phyloP scores from a whole-genome alignment of 2,888 invertebrate genomes.

The Tortrix viridana region DNA sequence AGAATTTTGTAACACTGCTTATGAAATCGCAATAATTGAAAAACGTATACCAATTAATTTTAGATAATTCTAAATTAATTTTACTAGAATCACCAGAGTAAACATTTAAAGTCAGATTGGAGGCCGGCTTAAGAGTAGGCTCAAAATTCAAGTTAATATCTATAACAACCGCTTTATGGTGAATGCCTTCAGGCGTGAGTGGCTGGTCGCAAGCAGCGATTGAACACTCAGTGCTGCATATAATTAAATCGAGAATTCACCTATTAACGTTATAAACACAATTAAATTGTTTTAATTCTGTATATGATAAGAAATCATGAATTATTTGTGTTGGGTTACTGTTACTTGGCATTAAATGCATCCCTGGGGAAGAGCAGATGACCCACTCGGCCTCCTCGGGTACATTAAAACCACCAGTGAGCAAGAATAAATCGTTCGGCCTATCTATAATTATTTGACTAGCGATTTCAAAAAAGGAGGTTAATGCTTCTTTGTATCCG shows the following conservation, averaged over 20 bases:
- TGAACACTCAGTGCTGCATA: not conserved
- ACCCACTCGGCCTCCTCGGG: constrained; percentile 6
- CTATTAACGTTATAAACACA: constrained; percentile 2
- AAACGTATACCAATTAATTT: not conserved
- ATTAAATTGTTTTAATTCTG: constrained; percentile 17
- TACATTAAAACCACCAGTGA: constrained; percentile 31
- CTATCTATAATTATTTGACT: constrained; percentile 17
- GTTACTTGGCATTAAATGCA: not conserved
- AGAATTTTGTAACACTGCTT: not conserved
- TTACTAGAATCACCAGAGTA: not conserved
- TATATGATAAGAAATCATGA: constrained; percentile 11
- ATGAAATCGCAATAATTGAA: not conserved
- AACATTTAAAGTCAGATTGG: not conserved
- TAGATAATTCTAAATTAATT: constrained; percentile 2
- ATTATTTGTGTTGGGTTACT: constrained; percentile 2
- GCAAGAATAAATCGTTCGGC: constrained; percentile 19
- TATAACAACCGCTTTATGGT: constrained; percentile 1
- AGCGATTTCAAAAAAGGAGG: constrained; percentile 16
- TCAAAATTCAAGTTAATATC: not conserved
- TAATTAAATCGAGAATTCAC: constrained; percentile 12
- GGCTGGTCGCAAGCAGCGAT: constrained; percentile 6
- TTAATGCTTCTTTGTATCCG: constrained; percentile 12
- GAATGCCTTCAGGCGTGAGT: constrained; percentile 1
- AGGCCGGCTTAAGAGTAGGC: not conserved
- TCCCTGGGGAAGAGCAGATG: not conserved